Conservation (phyloP, 2,888 invertebrate species). For the Zaprionus lineosus region DNA sequence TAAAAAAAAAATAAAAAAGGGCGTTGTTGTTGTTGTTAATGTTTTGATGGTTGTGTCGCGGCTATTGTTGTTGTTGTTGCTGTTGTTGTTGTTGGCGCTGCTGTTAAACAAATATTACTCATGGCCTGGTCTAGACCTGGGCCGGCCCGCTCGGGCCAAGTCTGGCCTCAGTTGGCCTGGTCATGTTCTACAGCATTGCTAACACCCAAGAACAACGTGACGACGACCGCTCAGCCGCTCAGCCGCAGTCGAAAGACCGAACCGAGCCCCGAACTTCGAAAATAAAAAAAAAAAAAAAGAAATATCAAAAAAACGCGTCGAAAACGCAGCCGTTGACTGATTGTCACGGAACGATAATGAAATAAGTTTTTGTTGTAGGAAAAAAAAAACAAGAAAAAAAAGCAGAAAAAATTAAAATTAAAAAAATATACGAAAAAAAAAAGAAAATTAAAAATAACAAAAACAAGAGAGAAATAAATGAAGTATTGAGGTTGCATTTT, state of each 20-base stretch:
- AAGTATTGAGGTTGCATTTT: constrained; percentile 27
- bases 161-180: constrained; percentile 41
- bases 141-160: constrained; percentile 17
- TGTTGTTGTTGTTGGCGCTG: constrained; percentile 21
- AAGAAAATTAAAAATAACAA: too few species aligned
- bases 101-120: constrained; percentile 73
- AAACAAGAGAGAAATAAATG: constrained; percentile 15
- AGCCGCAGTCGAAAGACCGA: too few species aligned
- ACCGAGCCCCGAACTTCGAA: constrained; percentile 7
- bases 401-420: too few species aligned
- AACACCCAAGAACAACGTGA: constrained; percentile 72
- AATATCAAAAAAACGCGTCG: constrained; percentile 37
- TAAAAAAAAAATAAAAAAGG: too few species aligned
- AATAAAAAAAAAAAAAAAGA: neutral
- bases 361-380: constrained; percentile 46
- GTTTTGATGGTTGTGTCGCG: too few species aligned
- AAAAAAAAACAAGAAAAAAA: constrained; percentile 7
- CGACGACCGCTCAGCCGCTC: constrained; percentile 64
- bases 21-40: constrained; percentile 55
- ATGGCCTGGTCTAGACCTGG: constrained; percentile 37
- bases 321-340: constrained; percentile 68
- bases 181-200: constrained; percentile 74
- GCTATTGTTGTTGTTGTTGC: constrained; percentile 13
- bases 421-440: neutral
- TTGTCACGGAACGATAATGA: constrained; percentile 71